Evolutionary conservation across 2,888 invertebrate species (phyloP), one percentile per base, ranked within the genome.

Genomic region (Chymomyza procnemis): DNA sequence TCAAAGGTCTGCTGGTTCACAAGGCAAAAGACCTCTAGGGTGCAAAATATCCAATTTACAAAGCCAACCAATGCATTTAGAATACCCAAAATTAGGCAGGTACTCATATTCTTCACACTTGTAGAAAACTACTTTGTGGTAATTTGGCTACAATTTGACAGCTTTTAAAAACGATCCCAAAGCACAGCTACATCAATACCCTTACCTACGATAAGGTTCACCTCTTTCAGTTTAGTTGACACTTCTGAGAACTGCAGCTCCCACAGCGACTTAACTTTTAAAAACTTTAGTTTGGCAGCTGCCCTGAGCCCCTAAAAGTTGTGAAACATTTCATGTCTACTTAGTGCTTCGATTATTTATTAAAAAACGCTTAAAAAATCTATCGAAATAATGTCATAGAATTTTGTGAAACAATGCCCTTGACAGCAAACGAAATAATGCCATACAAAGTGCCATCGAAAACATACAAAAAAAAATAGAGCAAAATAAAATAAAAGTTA

Each of bases 351-450:
- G 62, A 73, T 73, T 73, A 73, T 73, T 73, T 69, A 73, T 73
- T 68, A 21, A 21, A 52, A 54, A 22, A 41, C 41, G 48, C 47
- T 56, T 52, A 21, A 34, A 52, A 60, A 52, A 50, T 12, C 58
- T 21, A 57, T n/a, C 16, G 47, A 21, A 30, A 59, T 62, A 63
- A 58, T 57, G 64, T 16, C 46, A 66, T 59, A 54, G 57, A 58
- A 68, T 50, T 57, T 26, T 14, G 57, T 50, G 57, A 73, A 48
- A 72, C 73, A 72, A 72, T 61, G 72, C 73, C 58, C 64, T 67
- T 64, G 72, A 71, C 68, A 75, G 72, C 63, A 58, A 64, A 62
- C 61, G 56, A 75, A 75, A 75, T 69, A 75, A 78, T 67, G 77
- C 70, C 65, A 62, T 61, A 69, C 65, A 73, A 78, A 34, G 30